Conservation (phyloP, 2,113 vertebrate species). For the Pantherophis guttatus region DNA sequence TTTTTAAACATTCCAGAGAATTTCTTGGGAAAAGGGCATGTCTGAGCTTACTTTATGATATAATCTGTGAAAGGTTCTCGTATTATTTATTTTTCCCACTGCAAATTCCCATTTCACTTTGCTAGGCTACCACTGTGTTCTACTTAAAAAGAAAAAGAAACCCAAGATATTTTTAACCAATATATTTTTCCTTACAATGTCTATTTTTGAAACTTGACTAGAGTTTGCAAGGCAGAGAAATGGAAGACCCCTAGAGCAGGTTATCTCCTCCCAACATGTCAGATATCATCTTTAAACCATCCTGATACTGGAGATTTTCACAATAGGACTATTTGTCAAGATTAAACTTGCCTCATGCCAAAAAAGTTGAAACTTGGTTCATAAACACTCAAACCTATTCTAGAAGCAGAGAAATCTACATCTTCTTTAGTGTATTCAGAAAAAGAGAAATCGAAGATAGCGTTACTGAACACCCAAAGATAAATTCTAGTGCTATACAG, state of each 20-base stretch:
- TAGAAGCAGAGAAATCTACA: not conserved
- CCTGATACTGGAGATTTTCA: not conserved
- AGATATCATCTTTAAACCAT: not conserved
- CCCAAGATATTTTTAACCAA: not conserved
- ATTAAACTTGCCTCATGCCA: not conserved
- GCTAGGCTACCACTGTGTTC: not conserved
- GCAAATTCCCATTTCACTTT: not conserved
- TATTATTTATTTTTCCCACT: not conserved
- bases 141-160: not conserved
- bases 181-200: not conserved
- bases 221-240: not conserved
- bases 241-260: not conserved
- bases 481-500: not conserved
- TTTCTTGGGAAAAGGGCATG: not conserved
- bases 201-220: not conserved
- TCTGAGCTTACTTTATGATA: not conserved
- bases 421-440: too few relatives aligned
- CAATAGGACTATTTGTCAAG: not conserved
- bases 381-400: not conserved
- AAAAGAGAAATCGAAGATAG: not conserved
- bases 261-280: not conserved
- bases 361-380: not conserved
- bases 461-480: not conserved
- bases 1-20: not conserved
- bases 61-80: not conserved